Conservation (phyloP, 2,113 vertebrate species). For the Aldabrachelys gigantea region DNA sequence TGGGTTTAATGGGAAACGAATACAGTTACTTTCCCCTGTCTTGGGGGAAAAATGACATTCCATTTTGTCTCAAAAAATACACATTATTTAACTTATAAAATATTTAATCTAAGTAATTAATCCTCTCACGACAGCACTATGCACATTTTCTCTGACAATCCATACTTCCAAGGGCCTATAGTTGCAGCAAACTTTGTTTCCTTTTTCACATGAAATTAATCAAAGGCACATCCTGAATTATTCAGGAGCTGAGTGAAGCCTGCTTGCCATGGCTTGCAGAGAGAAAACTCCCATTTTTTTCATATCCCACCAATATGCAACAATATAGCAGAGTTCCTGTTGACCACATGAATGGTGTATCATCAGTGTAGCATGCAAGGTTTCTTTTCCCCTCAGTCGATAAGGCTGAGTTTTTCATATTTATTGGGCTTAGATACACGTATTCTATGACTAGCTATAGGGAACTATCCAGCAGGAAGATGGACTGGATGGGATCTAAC, state of each 20-base stretch:
- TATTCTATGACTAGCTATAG: background rate
- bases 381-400: background rate
- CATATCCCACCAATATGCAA: constrained; percentile 11
- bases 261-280: constrained; percentile 66
- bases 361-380: background rate
- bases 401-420: background rate
- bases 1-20: constrained; percentile 76
- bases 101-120: constrained; percentile 86
- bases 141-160: constrained; percentile 74
- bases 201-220: constrained; percentile 65
- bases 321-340: rapidly evolving
- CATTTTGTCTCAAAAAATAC: constrained; percentile 85
- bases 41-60: constrained; percentile 81
- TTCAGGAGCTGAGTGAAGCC: constrained; percentile 72
- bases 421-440: background rate
- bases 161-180: constrained; percentile 66
- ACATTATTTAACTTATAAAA: constrained; percentile 87
- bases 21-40: constrained; percentile 72
- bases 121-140: constrained; percentile 76
- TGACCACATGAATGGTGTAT: background rate
- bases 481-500: rapidly evolving
- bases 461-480: background rate
- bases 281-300: constrained; percentile 54
- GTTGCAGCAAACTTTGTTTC: constrained; percentile 68
- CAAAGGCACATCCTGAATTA: constrained; percentile 75